A percentile compares a stretch with the other conserved stretches of the same genome.
Conservation (phyloP, 2,888 invertebrate genomes). For the Tetramorium bicarinatum region DNA sequence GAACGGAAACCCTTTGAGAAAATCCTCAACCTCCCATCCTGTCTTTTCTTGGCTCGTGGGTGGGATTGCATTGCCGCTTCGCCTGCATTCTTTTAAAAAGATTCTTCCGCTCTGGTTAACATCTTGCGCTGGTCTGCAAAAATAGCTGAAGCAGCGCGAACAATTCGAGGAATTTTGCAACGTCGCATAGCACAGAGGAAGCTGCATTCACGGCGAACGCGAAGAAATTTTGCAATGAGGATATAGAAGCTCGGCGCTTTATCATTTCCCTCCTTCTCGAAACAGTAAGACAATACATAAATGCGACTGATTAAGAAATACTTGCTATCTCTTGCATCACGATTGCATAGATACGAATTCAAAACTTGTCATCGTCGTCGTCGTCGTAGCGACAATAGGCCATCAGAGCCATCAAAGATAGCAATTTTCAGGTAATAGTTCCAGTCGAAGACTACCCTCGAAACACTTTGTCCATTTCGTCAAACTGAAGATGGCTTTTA, state of each 20-base stretch:
- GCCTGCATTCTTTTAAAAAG: constrained; percentile 67
- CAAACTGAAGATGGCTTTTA: constrained; percentile 74
- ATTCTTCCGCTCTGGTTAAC: constrained; percentile 71
- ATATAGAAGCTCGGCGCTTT: background rate
- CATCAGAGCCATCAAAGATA: constrained; percentile 68
- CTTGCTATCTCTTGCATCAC: constrained; percentile 19
- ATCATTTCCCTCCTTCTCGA: constrained; percentile 5
- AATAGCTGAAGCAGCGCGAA: constrained; percentile 51
- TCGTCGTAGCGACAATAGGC: constrained; percentile 65
- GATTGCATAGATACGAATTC: constrained; percentile 13
- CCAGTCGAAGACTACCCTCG: constrained; percentile 42
- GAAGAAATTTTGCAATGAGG: constrained; percentile 34
- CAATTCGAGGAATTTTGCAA: constrained; percentile 48
- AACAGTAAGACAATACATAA: constrained; percentile 14
- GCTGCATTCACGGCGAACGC: constrained; percentile 17
- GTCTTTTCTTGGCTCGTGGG: constrained; percentile 60
- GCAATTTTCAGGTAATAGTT: constrained; percentile 61
- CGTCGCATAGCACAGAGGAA: constrained; percentile 14
- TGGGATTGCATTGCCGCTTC: constrained; percentile 56
- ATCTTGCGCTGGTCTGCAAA: constrained; percentile 57
- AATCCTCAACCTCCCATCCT: constrained; percentile 62
- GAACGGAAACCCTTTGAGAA: constrained; percentile 66
- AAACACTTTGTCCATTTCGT: constrained; percentile 69
- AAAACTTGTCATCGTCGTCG: constrained; percentile 25
- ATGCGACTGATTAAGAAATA: constrained; percentile 16